These are phyloP conservation scores for Todiramphus chloris DNA, from an alignment of 2,113 vertebrate genomes.

Conservation along the genomic window DNA sequence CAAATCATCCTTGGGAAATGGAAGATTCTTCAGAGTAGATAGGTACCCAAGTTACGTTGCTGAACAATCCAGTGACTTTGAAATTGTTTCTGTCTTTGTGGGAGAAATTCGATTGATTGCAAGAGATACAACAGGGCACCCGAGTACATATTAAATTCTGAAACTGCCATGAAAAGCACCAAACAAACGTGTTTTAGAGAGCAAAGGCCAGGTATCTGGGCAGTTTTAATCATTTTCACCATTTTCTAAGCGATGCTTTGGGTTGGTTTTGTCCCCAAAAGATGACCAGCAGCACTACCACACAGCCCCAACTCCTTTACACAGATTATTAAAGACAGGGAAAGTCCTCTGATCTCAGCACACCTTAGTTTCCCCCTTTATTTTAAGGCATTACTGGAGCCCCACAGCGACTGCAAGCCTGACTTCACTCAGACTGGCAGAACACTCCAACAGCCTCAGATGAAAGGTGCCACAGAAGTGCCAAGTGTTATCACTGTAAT, in stretches of 20 bases:
- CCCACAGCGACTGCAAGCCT: neutral
- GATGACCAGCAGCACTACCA: neutral
- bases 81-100: neutral
- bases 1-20: neutral
- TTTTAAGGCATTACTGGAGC: neutral
- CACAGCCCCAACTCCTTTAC: neutral
- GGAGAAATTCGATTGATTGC: neutral
- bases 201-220: neutral
- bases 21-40: neutral
- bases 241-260: neutral
- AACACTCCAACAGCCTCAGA: constrained; percentile 22
- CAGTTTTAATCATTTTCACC: neutral
- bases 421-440: constrained; percentile 18
- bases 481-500: constrained; percentile 56
- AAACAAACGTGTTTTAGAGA: neutral
- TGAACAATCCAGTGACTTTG: neutral
- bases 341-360: neutral
- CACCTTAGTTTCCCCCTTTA: neutral
- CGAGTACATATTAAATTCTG: neutral
- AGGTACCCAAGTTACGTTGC: fast-evolving
- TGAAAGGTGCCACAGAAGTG: constrained; percentile 61
- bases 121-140: neutral
- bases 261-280: neutral
- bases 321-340: neutral
- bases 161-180: neutral